Evolutionary conservation across 2,888 invertebrate species (phyloP).

Genomic region (Neoitamus cyanurus): DNA sequence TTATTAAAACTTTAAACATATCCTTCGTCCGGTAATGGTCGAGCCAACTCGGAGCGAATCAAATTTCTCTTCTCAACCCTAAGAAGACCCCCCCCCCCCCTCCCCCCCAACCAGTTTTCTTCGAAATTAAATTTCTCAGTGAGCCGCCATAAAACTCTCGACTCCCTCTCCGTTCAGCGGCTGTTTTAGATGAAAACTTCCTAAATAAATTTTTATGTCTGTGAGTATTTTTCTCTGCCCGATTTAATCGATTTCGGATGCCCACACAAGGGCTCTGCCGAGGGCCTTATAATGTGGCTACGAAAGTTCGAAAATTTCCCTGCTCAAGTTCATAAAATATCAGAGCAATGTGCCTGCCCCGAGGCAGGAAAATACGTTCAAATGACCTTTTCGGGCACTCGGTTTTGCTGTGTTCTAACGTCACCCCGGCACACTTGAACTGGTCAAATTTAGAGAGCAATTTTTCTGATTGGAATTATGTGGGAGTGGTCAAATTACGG

Average conservation of each 20-base stretch:
- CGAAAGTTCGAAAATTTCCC: not conserved
- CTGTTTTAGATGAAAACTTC: not conserved
- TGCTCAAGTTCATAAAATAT: not conserved
- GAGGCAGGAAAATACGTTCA: not conserved
- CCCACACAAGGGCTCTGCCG: not conserved
- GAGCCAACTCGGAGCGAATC: not conserved
- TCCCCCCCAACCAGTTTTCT: not conserved
- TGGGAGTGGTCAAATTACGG: not conserved
- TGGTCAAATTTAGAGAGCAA: not conserved
- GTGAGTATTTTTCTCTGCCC: not conserved
- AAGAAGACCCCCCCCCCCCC: not conserved
- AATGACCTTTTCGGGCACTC: not conserved
- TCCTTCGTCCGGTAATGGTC: not conserved
- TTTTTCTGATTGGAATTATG: not conserved
- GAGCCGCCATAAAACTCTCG: not conserved
- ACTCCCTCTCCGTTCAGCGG: not conserved
- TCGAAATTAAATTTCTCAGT: not conserved
- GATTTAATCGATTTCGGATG: constrained; percentile 17
- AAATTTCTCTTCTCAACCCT: not conserved
- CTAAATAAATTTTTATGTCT: constrained; percentile 9
- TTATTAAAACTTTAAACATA: not conserved
- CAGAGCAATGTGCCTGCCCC: not conserved
- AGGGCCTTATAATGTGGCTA: not conserved
- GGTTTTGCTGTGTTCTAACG: not conserved
- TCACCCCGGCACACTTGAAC: not conserved